Evolutionary conservation across 2,797 vertebrate genomes (phyloP), one percentile per base, ranked within the genome.

Genomic region (Acanthiza pusilla): DNA sequence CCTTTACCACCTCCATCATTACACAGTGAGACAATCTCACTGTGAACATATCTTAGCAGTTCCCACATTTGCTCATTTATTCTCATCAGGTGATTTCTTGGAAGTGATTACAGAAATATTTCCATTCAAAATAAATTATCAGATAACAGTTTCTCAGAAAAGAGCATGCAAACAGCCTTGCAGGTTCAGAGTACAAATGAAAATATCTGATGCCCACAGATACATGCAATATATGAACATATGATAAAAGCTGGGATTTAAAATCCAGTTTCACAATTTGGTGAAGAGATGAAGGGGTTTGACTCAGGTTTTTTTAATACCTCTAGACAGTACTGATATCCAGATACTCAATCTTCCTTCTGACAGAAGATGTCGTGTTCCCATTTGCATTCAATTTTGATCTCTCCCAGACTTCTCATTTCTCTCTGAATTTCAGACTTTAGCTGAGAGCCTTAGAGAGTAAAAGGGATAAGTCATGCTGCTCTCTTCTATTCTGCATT

Each of bases 381-480:
- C 76, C 40, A 88, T 72, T 70, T 88, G 70, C 88, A 73, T 94
- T 94, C 58, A 68, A 11, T 94, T 91, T 88, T 93, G 62, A 85
- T 86, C 88, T 91, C 79, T 78, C 58, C 18, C 85, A 88, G 81
- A 17, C 7, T 85, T 67, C 48, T 77, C 43, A 14, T 27, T 11
- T 53, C 30, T 65, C 61, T 54, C 51, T 75, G 66, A 80, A 89
- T 55, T 68, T 72, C 74, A 72, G 66, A 61, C 82, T 94, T 68
- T 66, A 79, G 34, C 57, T 93, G 83, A 93, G 76, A 90, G 54
- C 55, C 43, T 79, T 53, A 89, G 48, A 58, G 48, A 90, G 34
- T 5, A 74, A 76, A 95, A 74, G 17, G 51, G 61, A 76, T 71
- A 84, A 94, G 78, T 43, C 34, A 70, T 3, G n/a, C 18, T 6